These are phyloP conservation scores for Zygogramma bicolorata DNA, from an alignment of 2,888 invertebrate genomes.

Conservation along the genomic window DNA sequence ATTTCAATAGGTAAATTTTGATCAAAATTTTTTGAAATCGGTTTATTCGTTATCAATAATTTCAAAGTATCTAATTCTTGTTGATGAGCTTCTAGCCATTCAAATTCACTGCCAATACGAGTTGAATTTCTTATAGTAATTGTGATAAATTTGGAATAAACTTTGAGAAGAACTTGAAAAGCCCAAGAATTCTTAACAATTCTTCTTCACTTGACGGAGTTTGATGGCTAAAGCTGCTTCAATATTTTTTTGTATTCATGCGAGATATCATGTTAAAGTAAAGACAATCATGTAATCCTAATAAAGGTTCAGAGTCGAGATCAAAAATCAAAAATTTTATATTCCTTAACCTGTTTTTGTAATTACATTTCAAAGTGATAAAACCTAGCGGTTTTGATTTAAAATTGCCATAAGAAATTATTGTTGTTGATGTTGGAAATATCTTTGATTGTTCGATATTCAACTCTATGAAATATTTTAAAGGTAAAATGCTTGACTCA, in stretches of 20 bases:
- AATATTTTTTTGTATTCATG: conserved; percentile 27
- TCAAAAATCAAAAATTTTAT: not conserved
- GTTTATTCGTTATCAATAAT: not conserved
- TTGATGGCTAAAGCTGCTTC: conserved; percentile 32
- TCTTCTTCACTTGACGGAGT: conserved; percentile 34
- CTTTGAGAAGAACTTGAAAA: conserved; percentile 44
- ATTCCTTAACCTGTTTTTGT: not conserved
- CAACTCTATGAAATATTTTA: not conserved
- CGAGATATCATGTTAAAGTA: not conserved
- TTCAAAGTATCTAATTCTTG: conserved; percentile 15
- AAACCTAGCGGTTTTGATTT: not conserved
- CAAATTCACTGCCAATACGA: conserved; percentile 30
- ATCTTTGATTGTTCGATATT: not conserved
- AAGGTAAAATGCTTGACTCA: not conserved
- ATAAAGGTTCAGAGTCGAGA: not conserved
- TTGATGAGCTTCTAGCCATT: conserved; percentile 23
- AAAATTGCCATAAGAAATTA: not conserved
- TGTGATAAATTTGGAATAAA: conserved; percentile 42
- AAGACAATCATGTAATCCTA: not conserved
- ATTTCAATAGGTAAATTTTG: conserved; percentile 23
- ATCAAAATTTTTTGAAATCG: conserved; percentile 41
- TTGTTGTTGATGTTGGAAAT: not conserved
- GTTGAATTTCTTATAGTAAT: conserved; percentile 37
- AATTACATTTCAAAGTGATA: not conserved
- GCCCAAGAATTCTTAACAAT: conserved; percentile 37